Evolutionary conservation across 1,140 invertebrate species (phyloP), one percentile per base, ranked within the genome.

Genomic region (Bombus huntii): DNA sequence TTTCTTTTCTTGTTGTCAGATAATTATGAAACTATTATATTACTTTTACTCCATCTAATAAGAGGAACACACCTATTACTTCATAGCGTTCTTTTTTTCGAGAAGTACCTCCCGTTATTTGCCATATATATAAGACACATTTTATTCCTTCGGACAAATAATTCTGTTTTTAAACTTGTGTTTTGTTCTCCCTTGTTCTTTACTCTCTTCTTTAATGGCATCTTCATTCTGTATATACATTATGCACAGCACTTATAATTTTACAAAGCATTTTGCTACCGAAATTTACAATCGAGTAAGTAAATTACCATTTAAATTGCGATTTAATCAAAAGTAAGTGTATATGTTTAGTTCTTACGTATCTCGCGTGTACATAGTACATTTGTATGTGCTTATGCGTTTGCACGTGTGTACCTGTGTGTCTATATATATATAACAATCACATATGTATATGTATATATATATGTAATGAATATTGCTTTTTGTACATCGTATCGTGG

Each of bases 111-210:
- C 79, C 73, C 82, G 72, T 79, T 85, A 85, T 86, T 87, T 88
- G 86, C 87, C 88, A 85, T 90, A 85, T 47, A 62, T 81, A 72
- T 90, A 92, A 92, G 91, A 92, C 90, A 92, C 91, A 91, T 92
- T 53, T 53, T 90, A 88, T 92, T 90, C 62, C 71, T 73, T 85
- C 87, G 86, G 86, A 90, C 83, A 90, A 78, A 90, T 82, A 80
- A 88, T 80, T 83, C 80, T 83, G 59, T 42, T 86, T 34, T 65
- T 87, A 85, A 83, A 70, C 42, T 59, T 31, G 31, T n/a, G 59
- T n/a, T 87, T 71, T 80, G 53, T 75, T 86, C 59, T 74, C 80
- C 37, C n/a, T 81, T 66, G 3, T 79, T 80, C 62, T 57, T 65
- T 34, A 8, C 34, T 44, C 13, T 68, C 10, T 68, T 70, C 18